A percentile compares a stretch with the other conserved stretches of the same genome.
These are phyloP conservation scores for Auanema freiburgensis DNA, from an alignment of 2,888 invertebrate genomes.

Conservation along the genomic window DNA sequence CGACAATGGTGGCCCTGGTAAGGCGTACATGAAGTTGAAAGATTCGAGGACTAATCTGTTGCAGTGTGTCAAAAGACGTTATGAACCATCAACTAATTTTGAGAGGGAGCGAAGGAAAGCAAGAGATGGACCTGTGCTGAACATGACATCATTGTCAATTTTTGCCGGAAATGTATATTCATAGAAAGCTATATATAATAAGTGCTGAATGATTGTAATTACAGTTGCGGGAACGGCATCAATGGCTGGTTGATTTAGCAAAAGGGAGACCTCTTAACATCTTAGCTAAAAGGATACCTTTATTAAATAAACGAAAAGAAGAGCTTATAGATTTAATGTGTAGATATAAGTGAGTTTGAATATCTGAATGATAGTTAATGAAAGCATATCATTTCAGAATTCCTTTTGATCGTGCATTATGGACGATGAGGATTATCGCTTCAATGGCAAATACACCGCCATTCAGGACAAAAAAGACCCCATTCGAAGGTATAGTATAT, in stretches of 20 bases:
- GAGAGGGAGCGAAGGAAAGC: too few relatives aligned
- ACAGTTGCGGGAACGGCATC: constrained; percentile 18
- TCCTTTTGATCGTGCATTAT: constrained; percentile 23
- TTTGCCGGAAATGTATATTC: too few relatives aligned
- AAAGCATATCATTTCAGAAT: constrained; percentile 26
- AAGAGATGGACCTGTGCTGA: too few relatives aligned
- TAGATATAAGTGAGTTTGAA: constrained; percentile 36
- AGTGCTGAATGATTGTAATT: constrained; percentile 8
- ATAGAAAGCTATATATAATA: too few relatives aligned
- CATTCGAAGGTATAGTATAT: constrained; percentile 11
- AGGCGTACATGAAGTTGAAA: constrained; percentile 1
- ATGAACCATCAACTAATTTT: too few relatives aligned
- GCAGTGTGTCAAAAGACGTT: too few relatives aligned
- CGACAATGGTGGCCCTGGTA: constrained; percentile 21
- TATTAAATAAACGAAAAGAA: constrained; percentile 30
- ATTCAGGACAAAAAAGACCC: constrained; percentile 25
- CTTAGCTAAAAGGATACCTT: constrained; percentile 31
- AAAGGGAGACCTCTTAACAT: constrained; percentile 30
- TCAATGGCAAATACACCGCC: constrained; percentile 2
- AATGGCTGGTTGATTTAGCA: constrained; percentile 48
- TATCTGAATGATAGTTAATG: neutral
- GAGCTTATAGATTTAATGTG: constrained; percentile 39
- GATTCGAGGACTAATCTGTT: too few relatives aligned
- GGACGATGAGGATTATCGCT: constrained; percentile 25
- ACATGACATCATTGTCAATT: too few relatives aligned